These are phyloP conservation scores for Euclidia mi DNA, from an alignment of 2,888 invertebrate genomes.

Conservation along the genomic window DNA sequence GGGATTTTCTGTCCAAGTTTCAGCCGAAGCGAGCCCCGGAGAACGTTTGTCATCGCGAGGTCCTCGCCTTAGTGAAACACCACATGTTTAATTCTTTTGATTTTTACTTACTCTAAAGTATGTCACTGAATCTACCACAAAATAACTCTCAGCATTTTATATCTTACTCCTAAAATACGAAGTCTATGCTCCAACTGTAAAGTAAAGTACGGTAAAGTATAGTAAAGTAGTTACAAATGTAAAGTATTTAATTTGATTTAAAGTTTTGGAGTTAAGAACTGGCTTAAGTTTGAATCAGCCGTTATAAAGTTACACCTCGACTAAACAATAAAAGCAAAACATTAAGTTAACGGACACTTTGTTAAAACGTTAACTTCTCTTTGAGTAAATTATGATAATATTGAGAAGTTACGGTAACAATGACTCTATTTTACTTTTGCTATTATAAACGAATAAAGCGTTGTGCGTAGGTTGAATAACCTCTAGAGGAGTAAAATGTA, in stretches of 20 bases:
- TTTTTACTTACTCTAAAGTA: constrained; percentile 56
- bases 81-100: constrained; percentile 62
- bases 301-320: constrained; percentile 21
- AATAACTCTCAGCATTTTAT: neutral
- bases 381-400: no score
- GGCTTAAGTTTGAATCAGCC: constrained; percentile 14
- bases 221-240: no score
- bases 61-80: constrained; percentile 43
- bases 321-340: constrained; percentile 9
- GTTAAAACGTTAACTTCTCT: no score
- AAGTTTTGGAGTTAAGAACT: constrained; percentile 26
- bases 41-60: constrained; percentile 71
- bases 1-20: constrained; percentile 66
- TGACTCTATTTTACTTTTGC: no score
- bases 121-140: constrained; percentile 8
- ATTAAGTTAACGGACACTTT: neutral
- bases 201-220: no score
- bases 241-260: constrained; percentile 39
- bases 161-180: constrained; percentile 13
- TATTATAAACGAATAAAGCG: no score
- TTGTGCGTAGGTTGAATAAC: no score
- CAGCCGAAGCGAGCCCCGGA: constrained; percentile 60
- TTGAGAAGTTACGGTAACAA: no score
- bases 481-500: no score
- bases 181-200: constrained; percentile 23